Base-by-base conservation (phyloP, 2,888 invertebrate genomes). In the Athalia cordata region DNA sequence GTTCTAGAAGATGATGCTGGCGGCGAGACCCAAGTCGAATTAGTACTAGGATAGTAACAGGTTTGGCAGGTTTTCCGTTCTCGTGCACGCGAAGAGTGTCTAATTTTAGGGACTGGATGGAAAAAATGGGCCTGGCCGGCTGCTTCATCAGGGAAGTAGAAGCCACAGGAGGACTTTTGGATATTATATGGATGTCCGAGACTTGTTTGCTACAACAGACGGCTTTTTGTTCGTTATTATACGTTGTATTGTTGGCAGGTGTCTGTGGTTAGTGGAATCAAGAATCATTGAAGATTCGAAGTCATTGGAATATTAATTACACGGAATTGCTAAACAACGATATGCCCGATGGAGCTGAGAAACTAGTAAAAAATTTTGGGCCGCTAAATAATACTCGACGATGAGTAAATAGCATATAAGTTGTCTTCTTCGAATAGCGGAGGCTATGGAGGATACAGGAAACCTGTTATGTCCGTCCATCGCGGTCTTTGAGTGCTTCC, bases 91-190 rank as follows among this genome's bases (percentile, higher is more conserved):
- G 66, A n/a, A 64, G 79, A 78, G 80, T 80, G 81, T 59, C 83
- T 86, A 82, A 86, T 85, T 85, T 85, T 84, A 78, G 83, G 81
- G 49, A 72, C 78, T 72, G 67, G 61, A 47, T 59, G 82, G 84
- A 86, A 87, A 87, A 87, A 86, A 87, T 86, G 83, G 84, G 83
- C 80, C 81, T 78, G 78, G 57, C 83, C 82, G 82, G 83, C 82
- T 82, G 81, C 72, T 78, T 68, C 85, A 85, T 75, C 86, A 87
- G 87, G 87, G 79, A 75, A 70, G 13, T 84, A 87, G 84, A 77
- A 87, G 74, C 43, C 74, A 79, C 66, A 84, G 82, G 81, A 84
- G 82, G 57, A 78, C 59, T 11, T 55, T 2, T 29, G 29, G 29
- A 29, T 29, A 29, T 29, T 29, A 29, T 29, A 29, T 29, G 29